phyloP scores from a whole-genome alignment of 2,888 invertebrate genomes.

The Caenorhabditis wallacei region DNA sequence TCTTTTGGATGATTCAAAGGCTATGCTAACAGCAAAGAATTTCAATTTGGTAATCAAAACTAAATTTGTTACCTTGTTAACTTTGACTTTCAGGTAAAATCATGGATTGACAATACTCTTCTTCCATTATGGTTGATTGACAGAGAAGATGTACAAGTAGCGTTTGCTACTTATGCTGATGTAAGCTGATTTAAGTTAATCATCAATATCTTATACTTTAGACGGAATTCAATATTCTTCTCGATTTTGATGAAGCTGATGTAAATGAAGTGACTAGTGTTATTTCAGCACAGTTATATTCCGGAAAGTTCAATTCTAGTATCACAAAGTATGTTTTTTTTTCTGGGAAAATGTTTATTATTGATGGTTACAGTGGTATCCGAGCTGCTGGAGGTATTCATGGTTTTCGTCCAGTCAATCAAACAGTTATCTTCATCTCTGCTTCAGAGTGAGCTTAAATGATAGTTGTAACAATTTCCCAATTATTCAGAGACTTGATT shows the following conservation, averaged over 20 bases:
- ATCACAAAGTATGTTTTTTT: conserved; percentile 38
- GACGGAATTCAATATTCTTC: conserved; percentile 62
- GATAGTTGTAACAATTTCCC: background rate
- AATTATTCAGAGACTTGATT: conserved; percentile 27
- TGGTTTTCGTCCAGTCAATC: conserved; percentile 38
- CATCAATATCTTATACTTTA: conserved; percentile 13
- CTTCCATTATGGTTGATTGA: conserved; percentile 48
- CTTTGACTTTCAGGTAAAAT: conserved; percentile 33
- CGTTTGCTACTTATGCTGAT: conserved; percentile 51
- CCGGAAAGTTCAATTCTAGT: conserved; percentile 46
- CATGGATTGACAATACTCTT: conserved; percentile 43
- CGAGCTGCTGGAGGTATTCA: conserved; percentile 40
- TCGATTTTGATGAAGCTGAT: conserved; percentile 60
- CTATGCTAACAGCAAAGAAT: conserved; percentile 45
- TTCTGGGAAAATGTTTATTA: background rate
- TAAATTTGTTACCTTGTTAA: background rate
- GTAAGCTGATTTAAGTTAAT: conserved; percentile 5
- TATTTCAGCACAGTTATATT: conserved; percentile 39
- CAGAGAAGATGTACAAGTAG: conserved; percentile 48
- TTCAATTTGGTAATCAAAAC: conserved; percentile 41
- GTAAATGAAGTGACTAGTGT: conserved; percentile 36
- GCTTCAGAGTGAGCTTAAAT: conserved; percentile 45
- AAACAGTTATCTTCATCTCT: conserved; percentile 53
- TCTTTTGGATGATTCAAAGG: conserved; percentile 65
- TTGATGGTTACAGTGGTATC: conserved; percentile 33